phyloP scores from a whole-genome alignment of 1,140 invertebrate genomes.

The Caenorhabditis elegans region DNA sequence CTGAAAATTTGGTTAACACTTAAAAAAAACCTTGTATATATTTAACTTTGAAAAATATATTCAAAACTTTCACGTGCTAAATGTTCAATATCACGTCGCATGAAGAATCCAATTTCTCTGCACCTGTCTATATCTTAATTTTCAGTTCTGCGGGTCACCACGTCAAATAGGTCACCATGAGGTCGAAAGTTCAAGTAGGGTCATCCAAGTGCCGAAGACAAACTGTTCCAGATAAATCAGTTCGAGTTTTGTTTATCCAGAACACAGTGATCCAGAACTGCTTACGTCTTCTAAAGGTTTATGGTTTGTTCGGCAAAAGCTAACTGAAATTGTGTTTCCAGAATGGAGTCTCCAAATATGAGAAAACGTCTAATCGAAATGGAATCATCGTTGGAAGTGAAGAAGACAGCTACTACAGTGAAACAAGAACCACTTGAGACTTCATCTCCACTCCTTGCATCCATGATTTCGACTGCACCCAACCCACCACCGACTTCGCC shows the following conservation, averaged over 20 bases:
- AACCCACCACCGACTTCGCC: not conserved
- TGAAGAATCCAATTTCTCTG: too few species aligned
- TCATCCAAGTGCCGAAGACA: not conserved
- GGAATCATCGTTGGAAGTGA: not conserved
- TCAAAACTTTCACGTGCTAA: too few species aligned
- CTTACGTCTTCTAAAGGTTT: too few species aligned
- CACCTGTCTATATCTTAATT: not conserved
- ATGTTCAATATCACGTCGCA: too few species aligned
- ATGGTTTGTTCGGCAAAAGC: not conserved
- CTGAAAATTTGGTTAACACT: not conserved
- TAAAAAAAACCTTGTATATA: not conserved
- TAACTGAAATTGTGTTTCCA: not conserved
- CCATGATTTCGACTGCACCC: not conserved
- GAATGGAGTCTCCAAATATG: not conserved
- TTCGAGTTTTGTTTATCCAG: not conserved
- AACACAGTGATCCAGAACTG: not conserved
- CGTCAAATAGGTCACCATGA: slow-evolving; percentile 16
- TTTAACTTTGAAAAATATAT: not conserved
- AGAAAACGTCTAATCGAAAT: not conserved
- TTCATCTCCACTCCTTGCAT: not conserved
- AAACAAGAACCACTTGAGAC: not conserved
- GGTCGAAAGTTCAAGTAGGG: not conserved
- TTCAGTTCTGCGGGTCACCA: not conserved
- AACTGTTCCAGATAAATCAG: not conserved
- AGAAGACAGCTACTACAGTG: not conserved